Evolutionary conservation across 2,888 invertebrate genomes (phyloP), one percentile per base, ranked within the genome.

Genomic region (Cacoxenus indagator): DNA sequence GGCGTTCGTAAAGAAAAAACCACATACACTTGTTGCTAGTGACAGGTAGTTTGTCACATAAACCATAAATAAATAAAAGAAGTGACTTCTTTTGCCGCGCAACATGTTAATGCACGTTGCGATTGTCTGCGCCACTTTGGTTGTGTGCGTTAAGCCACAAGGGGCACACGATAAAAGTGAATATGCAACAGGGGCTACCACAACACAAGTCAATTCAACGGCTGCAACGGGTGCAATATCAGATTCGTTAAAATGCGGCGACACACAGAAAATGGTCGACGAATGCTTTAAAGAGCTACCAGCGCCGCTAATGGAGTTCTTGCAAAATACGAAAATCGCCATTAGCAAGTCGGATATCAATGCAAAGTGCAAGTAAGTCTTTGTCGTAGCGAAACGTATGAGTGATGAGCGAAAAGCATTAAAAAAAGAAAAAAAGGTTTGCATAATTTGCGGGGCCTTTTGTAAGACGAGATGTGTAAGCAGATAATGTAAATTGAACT

Each of bases 231-330:
- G 17, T 22, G n/a, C n/a, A n/a, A n/a, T n/a, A n/a, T n/a, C 17
- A 48, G 48, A 48, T 6, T 43, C 24, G 11, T n/a, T 71, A n/a
- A 72, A 79, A 31, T 88, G 88, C 62, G 87, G 87, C 37, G 83
- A 82, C 67, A 82, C 83, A 2, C 76, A 86, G 61, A 81, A 81
- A 66, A 85, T 88, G 82, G 83, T 86, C 0, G 84, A 87, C 51
- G 84, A 84, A 69, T 88, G 87, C 68, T 88, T 88, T 67, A 85
- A 84, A 75, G 84, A 88, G 75, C 70, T 88, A 45, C 86, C 87
- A 2, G 83, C 86, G 4, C 86, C 86, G 70, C 69, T 88, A 66
- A 84, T 85, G 81, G 86, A 87, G 68, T 87, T 87, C 55, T 62
- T 88, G 48, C 82, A 84, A 66, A 84, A 83, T 64, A 84, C 86